Base-by-base conservation (phyloP, 2,113 vertebrate genomes). In the Caretta caretta region DNA sequence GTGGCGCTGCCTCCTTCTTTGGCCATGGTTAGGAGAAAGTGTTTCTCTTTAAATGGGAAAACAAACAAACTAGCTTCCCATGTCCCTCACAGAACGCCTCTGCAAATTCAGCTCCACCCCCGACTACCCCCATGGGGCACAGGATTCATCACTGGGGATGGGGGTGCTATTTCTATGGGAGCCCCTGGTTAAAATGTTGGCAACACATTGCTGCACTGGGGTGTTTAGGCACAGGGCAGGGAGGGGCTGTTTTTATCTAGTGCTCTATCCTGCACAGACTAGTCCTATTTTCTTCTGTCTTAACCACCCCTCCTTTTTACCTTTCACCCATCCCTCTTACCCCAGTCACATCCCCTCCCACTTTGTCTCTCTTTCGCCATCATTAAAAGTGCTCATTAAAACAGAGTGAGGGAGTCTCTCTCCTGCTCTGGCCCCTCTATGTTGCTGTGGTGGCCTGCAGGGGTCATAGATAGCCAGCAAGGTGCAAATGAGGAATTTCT, bases 1-100 rank as follows among this genome's bases (percentile, higher is more conserved):
- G 56, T 76, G 57, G 51, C 89, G n/a, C 50, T 88, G 80, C 80
- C 81, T 91, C 80, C 57, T 87, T 27, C 38, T 88, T 49, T 56
- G 46, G 54, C 10, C 86, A 84, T 62, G 69, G 38, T 88, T 62
- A 92, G 59, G 12, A 84, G 76, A 84, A 85, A 0, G 2, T 2
- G 7, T 83, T 86, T 83, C 88, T 54, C 48, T 87, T 82, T 84
- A 59, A 96, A 80, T 3, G 76, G 57, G 49, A 11, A 76, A 83
- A 84, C 86, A 89, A 62, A 56, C 27, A 1, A 1, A 87, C 31
- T 1, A 2, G 27, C 9, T 86, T 88, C 57, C 59, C 78, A 10
- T 46, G 25, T 88, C 27, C n/a, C 27, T 90, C 50, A 11, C 9
- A 90, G 84, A 5, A 5, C 5, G 22, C 31, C 62, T 80, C 85